phyloP scores from a whole-genome alignment of 2,113 vertebrate species.

The Entomyzon cyanotis region DNA sequence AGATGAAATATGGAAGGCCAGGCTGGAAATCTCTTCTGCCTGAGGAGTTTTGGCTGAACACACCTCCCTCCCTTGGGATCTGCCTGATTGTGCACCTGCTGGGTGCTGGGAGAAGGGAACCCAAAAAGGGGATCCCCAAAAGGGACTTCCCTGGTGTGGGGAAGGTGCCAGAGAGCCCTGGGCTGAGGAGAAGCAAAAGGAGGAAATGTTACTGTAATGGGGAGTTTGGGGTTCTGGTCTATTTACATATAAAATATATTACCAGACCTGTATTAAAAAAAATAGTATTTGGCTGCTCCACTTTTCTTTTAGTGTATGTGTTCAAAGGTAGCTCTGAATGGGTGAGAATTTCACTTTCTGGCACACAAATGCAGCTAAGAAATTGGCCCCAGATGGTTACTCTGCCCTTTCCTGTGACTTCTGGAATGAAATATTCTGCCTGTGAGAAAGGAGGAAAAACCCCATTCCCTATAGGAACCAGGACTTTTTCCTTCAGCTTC shows the following conservation, averaged over 20 bases:
- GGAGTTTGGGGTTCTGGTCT: background rate
- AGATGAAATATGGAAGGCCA: background rate
- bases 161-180: background rate
- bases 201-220: accelerated
- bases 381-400: background rate
- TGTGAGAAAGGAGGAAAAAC: background rate
- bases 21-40: background rate
- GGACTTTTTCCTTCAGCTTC: background rate
- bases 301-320: accelerated
- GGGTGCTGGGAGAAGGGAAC: background rate
- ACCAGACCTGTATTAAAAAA: accelerated
- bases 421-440: background rate
- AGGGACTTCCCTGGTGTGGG: background rate
- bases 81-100: background rate
- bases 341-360: background rate
- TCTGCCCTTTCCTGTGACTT: background rate
- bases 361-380: background rate
- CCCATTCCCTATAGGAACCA: background rate
- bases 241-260: accelerated
- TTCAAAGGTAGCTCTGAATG: background rate
- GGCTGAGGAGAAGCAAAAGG: background rate
- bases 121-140: no score
- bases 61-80: background rate
- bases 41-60: background rate
- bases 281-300: accelerated